Percentiles rank a stretch among this genome's conserved stretches.
Conservation (phyloP, 64 coral and sea anemone species). For the Stylophora pistillata region DNA sequence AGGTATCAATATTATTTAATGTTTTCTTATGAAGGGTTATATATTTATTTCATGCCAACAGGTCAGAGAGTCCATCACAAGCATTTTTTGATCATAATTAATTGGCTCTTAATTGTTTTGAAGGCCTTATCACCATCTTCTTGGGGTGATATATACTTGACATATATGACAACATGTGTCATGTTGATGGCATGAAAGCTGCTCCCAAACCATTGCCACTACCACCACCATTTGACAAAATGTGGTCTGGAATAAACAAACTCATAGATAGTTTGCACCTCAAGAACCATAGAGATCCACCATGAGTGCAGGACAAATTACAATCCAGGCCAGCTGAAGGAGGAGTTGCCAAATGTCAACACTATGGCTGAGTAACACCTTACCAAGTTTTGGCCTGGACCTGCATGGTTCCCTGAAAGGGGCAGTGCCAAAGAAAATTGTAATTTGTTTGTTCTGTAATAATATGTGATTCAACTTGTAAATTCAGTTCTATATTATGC, state of each 20-base stretch:
- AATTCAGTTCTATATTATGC: too few relatives aligned
- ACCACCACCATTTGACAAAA: neutral
- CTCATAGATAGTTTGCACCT: slow-evolving; percentile 24
- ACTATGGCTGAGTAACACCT: too few relatives aligned
- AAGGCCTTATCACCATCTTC: neutral
- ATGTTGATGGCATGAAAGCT: slow-evolving; percentile 11
- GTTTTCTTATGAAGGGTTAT: neutral
- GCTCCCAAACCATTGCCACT: neutral
- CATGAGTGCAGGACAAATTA: slow-evolving; percentile 33
- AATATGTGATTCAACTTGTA: too few relatives aligned
- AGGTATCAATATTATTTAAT: neutral
- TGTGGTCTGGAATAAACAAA: slow-evolving; percentile 5
- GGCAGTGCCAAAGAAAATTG: too few relatives aligned
- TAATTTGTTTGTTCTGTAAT: too few relatives aligned
- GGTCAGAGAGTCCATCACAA: slow-evolving; percentile 36
- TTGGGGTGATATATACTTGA: neutral
- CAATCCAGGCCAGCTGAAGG: neutral
- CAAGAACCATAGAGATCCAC: slow-evolving; percentile 32
- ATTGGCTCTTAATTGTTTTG: slow-evolving; percentile 4
- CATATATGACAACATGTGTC: too few relatives aligned
- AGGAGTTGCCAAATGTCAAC: neutral
- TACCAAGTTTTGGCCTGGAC: too few relatives aligned
- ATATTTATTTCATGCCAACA: neutral
- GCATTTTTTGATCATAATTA: neutral
- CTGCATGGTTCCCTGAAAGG: too few relatives aligned